phyloP scores from a whole-genome alignment of 2,113 vertebrate species.

The Ahaetulla prasina region DNA sequence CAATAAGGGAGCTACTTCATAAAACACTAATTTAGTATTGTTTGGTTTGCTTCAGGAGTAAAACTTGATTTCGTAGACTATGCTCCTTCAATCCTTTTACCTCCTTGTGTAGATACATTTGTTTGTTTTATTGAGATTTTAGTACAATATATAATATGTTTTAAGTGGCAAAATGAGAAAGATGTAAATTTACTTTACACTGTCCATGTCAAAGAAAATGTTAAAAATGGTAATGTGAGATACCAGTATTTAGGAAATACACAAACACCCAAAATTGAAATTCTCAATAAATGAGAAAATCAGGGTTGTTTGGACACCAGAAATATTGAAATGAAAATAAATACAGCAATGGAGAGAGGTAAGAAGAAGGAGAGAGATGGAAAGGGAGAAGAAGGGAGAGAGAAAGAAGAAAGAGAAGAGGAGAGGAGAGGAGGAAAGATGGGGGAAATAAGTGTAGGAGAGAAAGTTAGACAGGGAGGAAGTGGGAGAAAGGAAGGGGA shows the following conservation, averaged over 20 bases:
- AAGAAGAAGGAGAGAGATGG: too few relatives aligned
- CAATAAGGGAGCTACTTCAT: slow-evolving; percentile 75
- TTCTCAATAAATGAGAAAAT: too few relatives aligned
- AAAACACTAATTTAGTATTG: slow-evolving; percentile 74
- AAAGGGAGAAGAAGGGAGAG: too few relatives aligned
- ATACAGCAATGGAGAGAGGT: too few relatives aligned
- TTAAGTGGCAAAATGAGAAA: slow-evolving; percentile 36
- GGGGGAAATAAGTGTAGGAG: too few relatives aligned
- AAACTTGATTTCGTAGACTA: slow-evolving; percentile 68
- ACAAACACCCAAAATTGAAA: background rate
- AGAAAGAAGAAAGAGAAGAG: too few relatives aligned
- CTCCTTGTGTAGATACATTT: slow-evolving; percentile 51
- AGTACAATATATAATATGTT: slow-evolving; percentile 28
- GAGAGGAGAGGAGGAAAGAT: too few relatives aligned
- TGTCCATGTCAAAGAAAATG: background rate
- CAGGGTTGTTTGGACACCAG: too few relatives aligned
- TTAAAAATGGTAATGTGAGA: slow-evolving; percentile 42
- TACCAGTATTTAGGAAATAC: background rate
- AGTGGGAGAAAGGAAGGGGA: too few relatives aligned
- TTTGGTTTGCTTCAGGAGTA: slow-evolving; percentile 63
- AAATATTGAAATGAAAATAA: too few relatives aligned
- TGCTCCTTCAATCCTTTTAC: slow-evolving; percentile 62
- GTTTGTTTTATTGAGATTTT: slow-evolving; percentile 54
- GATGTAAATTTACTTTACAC: background rate
- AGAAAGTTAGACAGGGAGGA: too few relatives aligned